Evolutionary conservation across 2,888 invertebrate species (phyloP), one percentile per base, ranked within the genome.

Genomic region (Ochlodes sylvanus): DNA sequence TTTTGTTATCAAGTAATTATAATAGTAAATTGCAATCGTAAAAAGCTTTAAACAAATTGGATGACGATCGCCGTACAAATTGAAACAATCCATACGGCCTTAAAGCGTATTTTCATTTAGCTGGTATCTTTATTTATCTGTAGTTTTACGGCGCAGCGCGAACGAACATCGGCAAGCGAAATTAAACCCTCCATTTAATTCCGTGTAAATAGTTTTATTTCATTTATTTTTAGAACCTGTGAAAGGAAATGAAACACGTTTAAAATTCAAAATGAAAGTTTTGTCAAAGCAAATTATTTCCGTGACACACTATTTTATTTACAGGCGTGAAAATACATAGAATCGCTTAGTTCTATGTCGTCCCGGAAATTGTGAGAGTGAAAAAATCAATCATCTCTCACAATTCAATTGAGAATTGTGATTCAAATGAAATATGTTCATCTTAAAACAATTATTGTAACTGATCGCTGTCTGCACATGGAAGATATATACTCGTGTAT

Each of bases 171-270:
- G 15, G 3, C 9, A 34, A 19, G 15, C 27, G 7, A 60, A 58
- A 47, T 60, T 60, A 60, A 60, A 60, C 44, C 15, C 10, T 47
- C 42, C 60, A 60, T 47, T 60, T 47, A 27, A 44, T 44, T 32
- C 15, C 21, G 47, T 47, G 60, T 60, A 60, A 60, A 60, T 60
- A 60, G 15, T 32, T 32, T 44, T 27, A 32, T 44, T 60, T n/a
- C 1, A 56, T 55, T 58, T 58, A 58, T 58, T 58, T 44, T 58
- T 14, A 42, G 42, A 19, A 58, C 27, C 9, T 27, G 14, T 44
- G 27, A 44, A 27, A 32, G n/a, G 54, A 32, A 54, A 32, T 54
- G 2, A 32, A 27, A 54, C 32, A 50, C 17, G 50, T 50, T 50
- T 50, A 19, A 50, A 19, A 50, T 50, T 50, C 19, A 12, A 50